Base-by-base conservation (phyloP, 2,797 vertebrate species). In the Novumbra hubbsi region DNA sequence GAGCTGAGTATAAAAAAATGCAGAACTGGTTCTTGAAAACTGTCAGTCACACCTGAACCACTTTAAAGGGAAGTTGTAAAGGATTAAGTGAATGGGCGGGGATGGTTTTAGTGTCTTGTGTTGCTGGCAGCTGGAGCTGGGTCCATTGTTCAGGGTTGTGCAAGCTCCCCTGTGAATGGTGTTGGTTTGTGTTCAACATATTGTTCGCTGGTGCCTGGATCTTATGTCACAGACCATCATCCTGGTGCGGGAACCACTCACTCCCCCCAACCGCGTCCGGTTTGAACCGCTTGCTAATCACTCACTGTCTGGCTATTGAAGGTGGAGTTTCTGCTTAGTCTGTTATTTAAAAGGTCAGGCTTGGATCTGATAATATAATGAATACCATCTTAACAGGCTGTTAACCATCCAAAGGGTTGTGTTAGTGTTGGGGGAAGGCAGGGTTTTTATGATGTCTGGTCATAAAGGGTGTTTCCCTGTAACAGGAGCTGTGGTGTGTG, bases 301-400 rank as follows among this genome's bases (percentile, higher is more conserved):
- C 38, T 28, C 21, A 17, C 30, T 48, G 32, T n/a, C 69, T 7
- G 7, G 9, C 50, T 1, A 55, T 73, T 78, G 17, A 12, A 82
- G 79, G 84, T 1, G 70, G 75, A 57, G 76, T 72, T 1, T 66
- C 71, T 1, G 15, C 79, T 82, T 70, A 66, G 71, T 73, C 75
- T 72, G 82, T 70, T 85, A n/a, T 85, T 90, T 34, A 63, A 85
- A 84, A 81, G 68, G 48, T 75, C 55, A 73, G 64, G 79, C 69
- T 77, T 55, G 34, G 73, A 86, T 88, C 88, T 85, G 88, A 89
- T 90, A 84, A 88, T 73, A 80, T 81, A 87, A 84, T 72, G 70
- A 90, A 88, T 88, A 87, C 84, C 89, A 83, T 73, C 11, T 84
- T 81, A 75, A 38, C 81, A 78, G 81, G 83, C 60, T 74, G 83